Evolutionary conservation across 2,113 vertebrate species (phyloP), one percentile per base, ranked within the genome.

Genomic region (Tamias sibiricus): DNA sequence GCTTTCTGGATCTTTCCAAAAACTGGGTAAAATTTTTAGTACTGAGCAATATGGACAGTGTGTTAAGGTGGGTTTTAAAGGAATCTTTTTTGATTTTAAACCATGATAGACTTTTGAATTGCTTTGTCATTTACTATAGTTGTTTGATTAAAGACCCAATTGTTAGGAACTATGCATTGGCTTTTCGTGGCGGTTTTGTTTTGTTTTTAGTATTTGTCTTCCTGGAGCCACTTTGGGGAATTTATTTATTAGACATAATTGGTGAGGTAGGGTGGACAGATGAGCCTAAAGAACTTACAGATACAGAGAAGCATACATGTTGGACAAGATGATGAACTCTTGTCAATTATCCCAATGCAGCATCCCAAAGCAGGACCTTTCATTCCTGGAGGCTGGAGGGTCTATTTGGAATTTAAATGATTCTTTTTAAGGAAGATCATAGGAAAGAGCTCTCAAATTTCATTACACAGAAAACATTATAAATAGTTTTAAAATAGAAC

Each of bases 141-240:
- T 99, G 98, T 99, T 99, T 99, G 99, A 99, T 99, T 99, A 99
- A 99, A 99, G 95, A 96, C 98, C 99, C 98, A 98, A 99, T 99
- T 99, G 99, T 99, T 99, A 98, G 98, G 98, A 98, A 98, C 98
- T 75, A 0, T 76, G 2, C 26, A 26, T 72, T 76, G 59, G 40
- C 74, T 37, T 87, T 68, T 86, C 66, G 4, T 47, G 75, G 71
- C 68, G 19, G 6, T 54, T 72, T 87, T 57, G 6, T 87, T 93
- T 80, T 93, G 30, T 96, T 98, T 98, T 97, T 93, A 80, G 92
- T 95, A 85, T 97, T 97, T 98, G 90, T 98, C 94, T 92, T 90
- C 83, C 87, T 92, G 93, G 44, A 96, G 96, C 91, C 95, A 95
- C 94, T 98, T 90, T 97, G 97, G 97, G 95, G 95, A 68, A 97